Evolutionary conservation across 2,797 vertebrate genomes (phyloP).

Genomic region (Scarus forsteni): DNA sequence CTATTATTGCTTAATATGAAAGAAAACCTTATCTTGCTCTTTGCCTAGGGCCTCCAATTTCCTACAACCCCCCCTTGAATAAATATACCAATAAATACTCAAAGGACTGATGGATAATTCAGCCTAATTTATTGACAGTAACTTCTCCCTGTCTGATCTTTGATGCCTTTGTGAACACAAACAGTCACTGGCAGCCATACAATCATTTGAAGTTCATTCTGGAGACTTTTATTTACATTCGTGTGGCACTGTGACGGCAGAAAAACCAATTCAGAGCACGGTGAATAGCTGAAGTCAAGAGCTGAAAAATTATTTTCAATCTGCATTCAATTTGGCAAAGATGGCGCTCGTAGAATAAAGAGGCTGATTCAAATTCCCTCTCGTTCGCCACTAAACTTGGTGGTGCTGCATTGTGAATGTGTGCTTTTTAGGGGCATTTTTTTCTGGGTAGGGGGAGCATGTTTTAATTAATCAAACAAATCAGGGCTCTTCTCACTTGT

Average conservation of each 20-base stretch:
- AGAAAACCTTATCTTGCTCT: too few species aligned
- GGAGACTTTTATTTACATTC: conserved; percentile 87
- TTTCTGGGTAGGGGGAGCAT: conserved; percentile 34
- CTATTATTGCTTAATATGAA: too few species aligned
- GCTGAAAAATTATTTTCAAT: conserved; percentile 98
- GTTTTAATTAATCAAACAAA: conserved; percentile 95
- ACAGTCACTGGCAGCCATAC: conserved; percentile 83
- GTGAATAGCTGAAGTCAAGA: conserved; percentile 96
- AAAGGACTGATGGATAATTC: conserved; percentile 5
- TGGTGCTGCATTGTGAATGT: conserved; percentile 91
- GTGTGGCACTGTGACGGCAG: conserved; percentile 88
- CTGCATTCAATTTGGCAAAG: conserved; percentile 98
- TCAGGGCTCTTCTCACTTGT: conserved; percentile 89
- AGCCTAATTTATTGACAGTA: conserved; percentile 42
- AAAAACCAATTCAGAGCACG: conserved; percentile 91
- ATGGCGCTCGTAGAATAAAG: conserved; percentile 95
- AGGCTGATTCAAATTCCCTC: conserved; percentile 95
- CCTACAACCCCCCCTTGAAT: too few species aligned
- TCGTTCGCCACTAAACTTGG: conserved; percentile 95
- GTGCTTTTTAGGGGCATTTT: conserved; percentile 82
- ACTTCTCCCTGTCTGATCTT: conserved; percentile 12
- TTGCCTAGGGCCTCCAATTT: too few species aligned
- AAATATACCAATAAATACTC: not conserved
- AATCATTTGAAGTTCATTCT: conserved; percentile 86
- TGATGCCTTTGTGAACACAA: conserved; percentile 31